These are phyloP conservation scores for Heloderma charlesbogerti DNA, from an alignment of 2,113 vertebrate genomes.

Conservation along the genomic window DNA sequence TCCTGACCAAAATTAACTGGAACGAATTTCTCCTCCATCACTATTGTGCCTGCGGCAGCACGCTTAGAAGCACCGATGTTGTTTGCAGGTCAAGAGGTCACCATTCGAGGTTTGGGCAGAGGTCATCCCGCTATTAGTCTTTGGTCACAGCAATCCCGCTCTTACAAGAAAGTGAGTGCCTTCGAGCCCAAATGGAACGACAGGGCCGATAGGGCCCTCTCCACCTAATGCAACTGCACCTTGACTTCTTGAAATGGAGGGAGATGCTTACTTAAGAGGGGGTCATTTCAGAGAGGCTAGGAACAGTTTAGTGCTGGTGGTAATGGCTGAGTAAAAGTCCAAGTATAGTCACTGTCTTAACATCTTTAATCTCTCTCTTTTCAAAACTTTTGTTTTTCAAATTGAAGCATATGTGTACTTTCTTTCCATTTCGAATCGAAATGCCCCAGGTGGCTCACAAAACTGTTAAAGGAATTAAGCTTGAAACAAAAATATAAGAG, in stretches of 20 bases:
- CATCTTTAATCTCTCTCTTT: neutral
- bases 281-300: too few species aligned
- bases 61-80: slow-evolving; percentile 78
- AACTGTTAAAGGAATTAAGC: too few species aligned
- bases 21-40: slow-evolving; percentile 72
- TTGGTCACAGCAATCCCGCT: slow-evolving; percentile 55
- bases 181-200: slow-evolving; percentile 7
- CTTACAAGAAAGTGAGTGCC: neutral
- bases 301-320: neutral
- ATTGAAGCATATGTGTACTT: too few species aligned
- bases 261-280: too few species aligned
- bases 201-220: neutral
- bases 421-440: neutral
- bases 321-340: neutral
- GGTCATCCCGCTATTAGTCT: slow-evolving; percentile 79
- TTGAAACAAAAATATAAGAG: too few species aligned
- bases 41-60: slow-evolving; percentile 71
- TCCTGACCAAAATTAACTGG: slow-evolving; percentile 64
- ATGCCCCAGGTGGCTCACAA: neutral
- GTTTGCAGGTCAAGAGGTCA: slow-evolving; percentile 78
- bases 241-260: neutral
- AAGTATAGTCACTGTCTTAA: neutral
- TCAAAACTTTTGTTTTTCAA: neutral
- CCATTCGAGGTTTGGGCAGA: slow-evolving; percentile 74
- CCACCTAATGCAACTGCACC: accelerated